These are phyloP conservation scores for Amyelois transitella DNA, from an alignment of 1,140 invertebrate species.

Conservation along the genomic window DNA sequence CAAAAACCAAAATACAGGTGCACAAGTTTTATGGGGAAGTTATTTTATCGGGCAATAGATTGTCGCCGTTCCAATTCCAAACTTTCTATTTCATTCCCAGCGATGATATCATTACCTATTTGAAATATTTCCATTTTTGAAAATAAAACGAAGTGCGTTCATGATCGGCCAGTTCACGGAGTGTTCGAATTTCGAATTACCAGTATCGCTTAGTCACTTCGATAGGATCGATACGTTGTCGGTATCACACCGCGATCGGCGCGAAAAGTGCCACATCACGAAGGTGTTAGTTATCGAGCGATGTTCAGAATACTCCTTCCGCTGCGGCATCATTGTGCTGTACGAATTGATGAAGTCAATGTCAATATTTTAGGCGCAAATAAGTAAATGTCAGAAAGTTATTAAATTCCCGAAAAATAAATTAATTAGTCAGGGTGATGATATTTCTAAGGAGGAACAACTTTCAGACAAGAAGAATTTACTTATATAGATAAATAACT, in stretches of 20 bases:
- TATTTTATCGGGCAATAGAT: not conserved
- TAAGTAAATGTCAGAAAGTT: too few relatives aligned
- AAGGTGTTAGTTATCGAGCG: conserved; percentile 55
- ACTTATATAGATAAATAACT: too few relatives aligned
- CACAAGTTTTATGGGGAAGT: too few relatives aligned
- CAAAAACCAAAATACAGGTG: too few relatives aligned
- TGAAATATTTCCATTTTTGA: conserved; percentile 11
- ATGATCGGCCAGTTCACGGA: conserved; percentile 51
- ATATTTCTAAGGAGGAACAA: too few relatives aligned
- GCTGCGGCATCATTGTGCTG: conserved; percentile 24
- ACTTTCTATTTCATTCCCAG: conserved; percentile 17
- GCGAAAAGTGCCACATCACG: conserved; percentile 63
- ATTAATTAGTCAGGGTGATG: too few relatives aligned
- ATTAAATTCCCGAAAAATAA: too few relatives aligned
- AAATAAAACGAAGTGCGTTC: conserved; percentile 39
- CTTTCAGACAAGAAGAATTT: too few relatives aligned
- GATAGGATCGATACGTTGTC: conserved; percentile 61
- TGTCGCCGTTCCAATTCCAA: conserved; percentile 2
- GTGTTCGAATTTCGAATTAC: conserved; percentile 59
- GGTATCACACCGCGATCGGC: conserved; percentile 65
- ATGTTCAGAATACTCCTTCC: conserved; percentile 36
- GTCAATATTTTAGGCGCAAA: not conserved
- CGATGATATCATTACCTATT: conserved; percentile 11
- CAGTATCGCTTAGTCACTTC: conserved; percentile 57
- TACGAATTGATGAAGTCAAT: not conserved